A percentile compares a stretch with the other conserved stretches of the same genome.
These are phyloP conservation scores for Anthoptus insignis DNA, from an alignment of 2,888 invertebrate species.

Conservation along the genomic window DNA sequence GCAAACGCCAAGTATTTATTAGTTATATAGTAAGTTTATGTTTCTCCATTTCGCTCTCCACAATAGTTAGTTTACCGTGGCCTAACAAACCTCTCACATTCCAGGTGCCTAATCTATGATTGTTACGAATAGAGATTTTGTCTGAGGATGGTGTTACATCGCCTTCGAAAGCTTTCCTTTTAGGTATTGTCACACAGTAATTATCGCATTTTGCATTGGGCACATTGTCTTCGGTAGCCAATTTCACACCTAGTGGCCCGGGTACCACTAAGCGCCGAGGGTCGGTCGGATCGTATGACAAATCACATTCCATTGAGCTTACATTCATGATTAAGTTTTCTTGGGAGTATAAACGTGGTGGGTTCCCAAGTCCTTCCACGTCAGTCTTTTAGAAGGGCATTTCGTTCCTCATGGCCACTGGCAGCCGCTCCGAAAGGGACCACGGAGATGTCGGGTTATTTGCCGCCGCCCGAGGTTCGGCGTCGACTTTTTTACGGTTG, in stretches of 20 bases:
- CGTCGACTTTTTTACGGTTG: too few species aligned
- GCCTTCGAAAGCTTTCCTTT: background rate
- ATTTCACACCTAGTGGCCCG: background rate
- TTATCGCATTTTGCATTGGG: background rate
- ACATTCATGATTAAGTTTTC: background rate
- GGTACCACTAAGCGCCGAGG: too few species aligned
- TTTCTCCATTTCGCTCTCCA: conserved; percentile 3
- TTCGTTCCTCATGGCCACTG: too few species aligned
- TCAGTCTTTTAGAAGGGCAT: background rate
- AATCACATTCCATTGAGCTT: background rate
- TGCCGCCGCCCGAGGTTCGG: too few species aligned
- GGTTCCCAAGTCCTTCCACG: background rate
- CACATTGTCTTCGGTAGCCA: background rate
- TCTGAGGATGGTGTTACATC: background rate
- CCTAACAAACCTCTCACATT: conserved; percentile 1
- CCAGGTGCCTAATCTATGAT: conserved; percentile 10
- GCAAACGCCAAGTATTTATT: conserved; percentile 7
- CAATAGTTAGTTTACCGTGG: background rate
- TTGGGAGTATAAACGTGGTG: background rate
- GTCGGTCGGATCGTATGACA: too few species aligned
- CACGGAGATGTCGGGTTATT: too few species aligned
- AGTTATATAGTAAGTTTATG: background rate
- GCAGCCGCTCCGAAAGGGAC: too few species aligned
- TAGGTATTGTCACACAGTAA: background rate
- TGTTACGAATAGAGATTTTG: conserved; percentile 6